A percentile compares a stretch with the other conserved stretches of the same genome.
Evolutionary conservation across 1,140 invertebrate genomes (phyloP).

Genomic region (Colletes gigas): DNA sequence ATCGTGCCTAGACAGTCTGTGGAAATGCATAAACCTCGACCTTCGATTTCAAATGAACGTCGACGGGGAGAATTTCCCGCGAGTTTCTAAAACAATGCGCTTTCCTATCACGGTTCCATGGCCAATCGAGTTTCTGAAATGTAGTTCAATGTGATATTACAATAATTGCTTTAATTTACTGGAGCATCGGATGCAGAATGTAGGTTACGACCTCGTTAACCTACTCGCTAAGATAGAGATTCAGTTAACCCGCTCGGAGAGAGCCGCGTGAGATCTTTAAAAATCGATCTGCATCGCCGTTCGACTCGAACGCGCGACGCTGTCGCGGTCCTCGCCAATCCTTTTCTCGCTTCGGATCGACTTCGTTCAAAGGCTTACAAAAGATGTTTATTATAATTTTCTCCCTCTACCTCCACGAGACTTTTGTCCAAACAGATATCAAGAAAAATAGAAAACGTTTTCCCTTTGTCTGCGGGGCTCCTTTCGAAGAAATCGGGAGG

Average conservation of each 20-base stretch:
- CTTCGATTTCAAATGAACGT: not conserved
- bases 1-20: not conserved
- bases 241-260: constrained; percentile 23
- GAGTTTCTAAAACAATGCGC: not conserved
- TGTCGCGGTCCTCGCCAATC: no score
- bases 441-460: no score
- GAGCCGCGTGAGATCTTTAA: constrained; percentile 7
- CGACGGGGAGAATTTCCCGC: not conserved
- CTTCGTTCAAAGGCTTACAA: not conserved
- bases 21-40: not conserved
- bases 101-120: no score
- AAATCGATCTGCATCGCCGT: constrained; percentile 23
- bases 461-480: no score
- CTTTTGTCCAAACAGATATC: no score
- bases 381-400: no score
- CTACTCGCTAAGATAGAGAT: constrained; percentile 44
- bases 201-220: constrained; percentile 49
- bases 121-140: constrained; percentile 12
- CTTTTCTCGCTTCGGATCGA: no score
- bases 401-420: no score
- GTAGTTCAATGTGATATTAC: constrained; percentile 28
- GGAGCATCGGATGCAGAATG: constrained; percentile 30
- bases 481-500: no score
- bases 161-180: constrained; percentile 44
- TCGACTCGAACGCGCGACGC: not conserved